Base-by-base conservation (phyloP, 2,797 vertebrate species). In the Melanotaenia pygmaea region DNA sequence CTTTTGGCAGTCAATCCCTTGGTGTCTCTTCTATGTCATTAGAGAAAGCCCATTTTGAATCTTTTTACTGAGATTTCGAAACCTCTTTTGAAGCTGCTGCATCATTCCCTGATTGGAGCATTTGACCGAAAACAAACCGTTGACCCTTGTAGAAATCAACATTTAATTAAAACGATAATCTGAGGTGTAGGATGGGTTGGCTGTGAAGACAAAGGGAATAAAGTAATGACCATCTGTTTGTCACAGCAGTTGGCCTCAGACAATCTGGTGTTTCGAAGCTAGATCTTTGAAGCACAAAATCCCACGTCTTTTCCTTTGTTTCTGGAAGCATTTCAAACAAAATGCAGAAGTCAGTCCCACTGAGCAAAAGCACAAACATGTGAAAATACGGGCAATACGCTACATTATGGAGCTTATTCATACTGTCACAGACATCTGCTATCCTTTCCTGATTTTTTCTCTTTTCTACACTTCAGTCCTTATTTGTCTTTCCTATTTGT, bases 381-480 rank as follows among this genome's bases (percentile, higher is more conserved):
- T 59, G 40, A 57, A 60, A 72, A 67, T 45, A 70, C 67, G 13
- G 24, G 20, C 60, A 70, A 68, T 57, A 32, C 61, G 66, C 47
- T 67, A 16, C 40, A 61, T 65, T 60, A 67, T 47, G 67, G 24
- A 64, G 20, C 32, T 53, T 70, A 68, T 77, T 69, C 64, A 64
- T 62, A 75, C 11, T 64, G 69, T 65, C 72, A 76, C 79, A 80
- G 79, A 79, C 91, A 90, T 90, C 86, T 88, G 85, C 72, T 80
- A n/a, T 77, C 83, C 71, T 73, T 76, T 59, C 74, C 45, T 51
- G 50, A 64, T 68, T 68, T 72, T 54, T 59, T 59, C 51, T 80
- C 64, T 69, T 57, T 56, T 60, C 56, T 79, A 70, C 59, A 47
- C 58, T 30, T 67, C 68, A 24, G 24, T 61, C 63, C 61, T 72